Evolutionary conservation across 2,888 invertebrate species (phyloP).

Genomic region (Himalopsyche kuldschensis): DNA sequence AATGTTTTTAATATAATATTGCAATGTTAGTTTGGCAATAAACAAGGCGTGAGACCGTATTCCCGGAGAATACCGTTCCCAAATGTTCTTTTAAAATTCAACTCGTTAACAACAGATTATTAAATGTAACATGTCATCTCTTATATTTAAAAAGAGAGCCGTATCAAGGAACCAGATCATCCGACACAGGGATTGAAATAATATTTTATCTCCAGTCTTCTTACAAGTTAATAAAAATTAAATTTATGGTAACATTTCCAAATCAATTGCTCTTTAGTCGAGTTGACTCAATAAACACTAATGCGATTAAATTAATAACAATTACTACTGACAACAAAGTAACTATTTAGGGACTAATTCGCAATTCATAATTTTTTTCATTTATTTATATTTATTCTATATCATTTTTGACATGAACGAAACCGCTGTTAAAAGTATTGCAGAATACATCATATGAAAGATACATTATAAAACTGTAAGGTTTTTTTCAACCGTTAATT

Average conservation of each 20-base stretch:
- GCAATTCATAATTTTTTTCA: not conserved
- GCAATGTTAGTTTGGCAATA: not conserved
- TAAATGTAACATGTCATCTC: conserved; percentile 1
- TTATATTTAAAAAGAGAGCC: conserved; percentile 14
- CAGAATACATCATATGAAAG: too few relatives aligned
- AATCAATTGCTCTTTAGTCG: not conserved
- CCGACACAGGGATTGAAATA: not conserved
- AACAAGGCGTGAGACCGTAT: not conserved
- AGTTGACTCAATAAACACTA: not conserved
- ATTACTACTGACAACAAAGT: not conserved
- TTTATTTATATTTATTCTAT: not conserved
- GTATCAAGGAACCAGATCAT: not conserved
- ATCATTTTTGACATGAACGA: not conserved
- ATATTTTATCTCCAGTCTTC: not conserved
- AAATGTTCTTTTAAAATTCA: not conserved
- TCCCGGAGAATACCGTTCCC: not conserved
- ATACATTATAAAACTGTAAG: too few relatives aligned
- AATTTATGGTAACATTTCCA: not conserved
- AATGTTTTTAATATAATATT: not conserved
- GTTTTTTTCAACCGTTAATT: too few relatives aligned
- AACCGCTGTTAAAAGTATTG: too few relatives aligned
- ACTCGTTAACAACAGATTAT: not conserved
- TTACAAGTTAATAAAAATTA: not conserved
- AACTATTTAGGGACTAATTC: not conserved
- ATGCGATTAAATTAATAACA: not conserved